Base-by-base conservation (phyloP, 2,797 vertebrate species). In the Pipistrellus kuhlii region DNA sequence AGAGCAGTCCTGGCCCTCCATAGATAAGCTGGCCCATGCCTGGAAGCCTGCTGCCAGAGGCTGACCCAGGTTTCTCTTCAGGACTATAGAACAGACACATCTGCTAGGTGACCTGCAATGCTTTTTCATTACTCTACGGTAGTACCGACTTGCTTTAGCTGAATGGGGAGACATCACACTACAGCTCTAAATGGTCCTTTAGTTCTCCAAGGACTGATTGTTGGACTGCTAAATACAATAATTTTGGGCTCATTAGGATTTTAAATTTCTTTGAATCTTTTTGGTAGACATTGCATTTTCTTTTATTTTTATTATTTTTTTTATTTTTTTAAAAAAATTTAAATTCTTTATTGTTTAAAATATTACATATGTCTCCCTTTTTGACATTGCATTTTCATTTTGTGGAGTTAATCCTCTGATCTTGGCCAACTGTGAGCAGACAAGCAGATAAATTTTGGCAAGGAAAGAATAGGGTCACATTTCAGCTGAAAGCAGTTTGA, bases 371-470 rank as follows among this genome's bases (percentile, higher is more conserved):
- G n/a, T n/a, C n/a, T n/a, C n/a, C n/a, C n/a, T n/a, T n/a, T n/a
- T n/a, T n/a, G 0, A 3, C 32, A 81, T 92, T 82, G 55, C 48
- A 93, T 90, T 55, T 94, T 96, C 48, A 41, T 93, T n/a, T 92
- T 73, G 23, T 90, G 59, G 71, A 90, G 95, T 48, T 89, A 71
- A 32, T 94, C 0, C n/a, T 81, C 94, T 90, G 84, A 85, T 93
- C 35, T 96, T 90, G 68, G 85, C 66, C 17, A 4, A 18, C 86
- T 55, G 87, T 92, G 95, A 94, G 95, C 53, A 85, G 21, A 75
- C 41, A 62, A 94, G 94, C 48, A 81, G 18, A 68, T 38, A 64
- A 48, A 89, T 95, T 96, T 94, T 90, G 83, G 78, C 46, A 86
- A 71, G 76, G 46, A 57, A 68, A 76, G 75, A 88, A 59, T 32